Evolutionary conservation across 2,113 vertebrate species (phyloP).

Genomic region (Pristiophorus japonicus): DNA sequence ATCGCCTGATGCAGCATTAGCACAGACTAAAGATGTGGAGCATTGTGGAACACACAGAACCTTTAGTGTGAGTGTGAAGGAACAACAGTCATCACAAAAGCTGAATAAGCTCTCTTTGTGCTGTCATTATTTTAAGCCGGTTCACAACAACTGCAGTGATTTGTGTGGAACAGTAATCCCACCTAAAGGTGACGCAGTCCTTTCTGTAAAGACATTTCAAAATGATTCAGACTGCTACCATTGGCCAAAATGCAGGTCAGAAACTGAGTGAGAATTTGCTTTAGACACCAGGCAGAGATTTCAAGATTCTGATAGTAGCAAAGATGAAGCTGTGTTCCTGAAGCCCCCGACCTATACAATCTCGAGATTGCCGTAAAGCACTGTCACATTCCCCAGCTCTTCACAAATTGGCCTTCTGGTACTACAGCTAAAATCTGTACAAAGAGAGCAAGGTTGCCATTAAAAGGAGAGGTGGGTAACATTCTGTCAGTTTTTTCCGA

Average conservation of each 20-base stretch:
- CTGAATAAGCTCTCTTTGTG: background rate
- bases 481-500: too few species aligned
- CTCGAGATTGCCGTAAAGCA: too few species aligned
- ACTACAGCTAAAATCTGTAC: too few species aligned
- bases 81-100: background rate
- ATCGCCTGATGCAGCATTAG: background rate
- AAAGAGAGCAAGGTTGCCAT: too few species aligned
- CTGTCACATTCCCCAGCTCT: too few species aligned
- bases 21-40: background rate
- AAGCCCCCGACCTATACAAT: background rate
- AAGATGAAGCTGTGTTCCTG: background rate
- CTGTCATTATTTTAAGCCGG: background rate
- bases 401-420: too few species aligned
- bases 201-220: background rate
- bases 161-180: background rate
- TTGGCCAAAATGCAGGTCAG: background rate
- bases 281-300: background rate
- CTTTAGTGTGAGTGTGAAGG: background rate
- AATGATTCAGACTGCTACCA: background rate
- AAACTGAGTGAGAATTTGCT: background rate
- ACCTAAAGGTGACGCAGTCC: background rate
- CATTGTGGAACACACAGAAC: background rate
- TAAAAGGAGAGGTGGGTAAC: too few species aligned
- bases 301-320: background rate
- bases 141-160: background rate